Percentiles rank a stretch among this genome's conserved stretches.
Evolutionary conservation across 2,888 invertebrate species (phyloP).

Genomic region (Lamellibrachia columna): DNA sequence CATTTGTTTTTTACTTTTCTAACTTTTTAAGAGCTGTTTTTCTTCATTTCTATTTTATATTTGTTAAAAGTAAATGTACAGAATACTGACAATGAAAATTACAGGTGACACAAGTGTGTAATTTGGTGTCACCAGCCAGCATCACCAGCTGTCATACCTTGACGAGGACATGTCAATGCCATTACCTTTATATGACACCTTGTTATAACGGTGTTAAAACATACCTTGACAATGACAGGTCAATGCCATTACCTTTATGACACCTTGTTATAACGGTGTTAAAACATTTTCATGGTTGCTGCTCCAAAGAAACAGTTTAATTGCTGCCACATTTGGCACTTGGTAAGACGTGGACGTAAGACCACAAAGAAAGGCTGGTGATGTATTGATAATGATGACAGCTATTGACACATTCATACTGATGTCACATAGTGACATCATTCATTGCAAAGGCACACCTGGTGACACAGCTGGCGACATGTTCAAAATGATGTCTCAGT

Average conservation of each 20-base stretch:
- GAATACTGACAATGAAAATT: neutral
- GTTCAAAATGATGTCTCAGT: neutral
- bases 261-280: too few species aligned
- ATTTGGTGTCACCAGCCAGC: neutral
- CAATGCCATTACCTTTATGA: neutral
- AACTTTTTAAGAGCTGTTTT: neutral
- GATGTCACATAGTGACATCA: too few species aligned
- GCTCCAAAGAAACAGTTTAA: neutral
- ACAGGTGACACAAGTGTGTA: neutral
- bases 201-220: neutral
- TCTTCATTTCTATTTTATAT: neutral
- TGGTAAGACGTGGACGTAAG: neutral
- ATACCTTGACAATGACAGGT: neutral
- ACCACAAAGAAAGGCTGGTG: neutral
- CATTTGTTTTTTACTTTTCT: neutral
- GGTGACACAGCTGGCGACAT: neutral
- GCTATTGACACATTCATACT: neutral
- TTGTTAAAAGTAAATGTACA: neutral
- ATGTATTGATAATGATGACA: too few species aligned
- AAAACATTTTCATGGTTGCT: neutral
- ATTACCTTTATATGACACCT: neutral
- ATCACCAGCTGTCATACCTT: neutral
- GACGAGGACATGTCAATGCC: neutral
- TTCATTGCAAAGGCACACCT: neutral
- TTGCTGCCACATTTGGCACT: neutral